phyloP scores from a whole-genome alignment of 1,140 invertebrate species.

The Trichonephila clavipes region DNA sequence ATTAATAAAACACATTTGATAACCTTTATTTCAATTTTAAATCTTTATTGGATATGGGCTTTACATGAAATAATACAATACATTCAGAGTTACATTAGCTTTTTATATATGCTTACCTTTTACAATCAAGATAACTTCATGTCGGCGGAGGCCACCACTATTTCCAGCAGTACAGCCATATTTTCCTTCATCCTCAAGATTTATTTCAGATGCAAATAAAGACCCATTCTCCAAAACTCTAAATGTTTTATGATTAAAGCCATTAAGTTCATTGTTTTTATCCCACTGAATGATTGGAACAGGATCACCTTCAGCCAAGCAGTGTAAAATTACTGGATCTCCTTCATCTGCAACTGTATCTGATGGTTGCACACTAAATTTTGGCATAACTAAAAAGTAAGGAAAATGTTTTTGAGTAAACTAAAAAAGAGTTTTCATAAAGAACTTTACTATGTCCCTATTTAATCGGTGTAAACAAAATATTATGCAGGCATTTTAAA shows the following conservation, averaged over 20 bases:
- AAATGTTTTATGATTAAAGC: slow-evolving; percentile 85
- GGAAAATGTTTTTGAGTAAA: background rate
- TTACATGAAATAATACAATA: background rate
- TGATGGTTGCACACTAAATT: slow-evolving; percentile 87
- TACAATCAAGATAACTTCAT: slow-evolving; percentile 90
- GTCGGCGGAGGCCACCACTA: slow-evolving; percentile 90
- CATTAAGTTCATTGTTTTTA: slow-evolving; percentile 88
- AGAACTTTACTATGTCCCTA: too few relatives aligned
- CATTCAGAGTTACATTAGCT: background rate
- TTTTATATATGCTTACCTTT: slow-evolving; percentile 82
- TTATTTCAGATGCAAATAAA: slow-evolving; percentile 88
- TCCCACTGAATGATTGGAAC: slow-evolving; percentile 94
- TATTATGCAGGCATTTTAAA: too few relatives aligned
- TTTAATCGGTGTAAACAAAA: too few relatives aligned
- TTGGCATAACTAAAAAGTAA: slow-evolving; percentile 85
- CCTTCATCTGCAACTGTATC: slow-evolving; percentile 90
- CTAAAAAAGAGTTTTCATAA: too few relatives aligned
- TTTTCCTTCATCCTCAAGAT: slow-evolving; percentile 89
- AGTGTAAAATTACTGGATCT: slow-evolving; percentile 88
- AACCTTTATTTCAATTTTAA: too few relatives aligned
- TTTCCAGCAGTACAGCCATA: slow-evolving; percentile 96
- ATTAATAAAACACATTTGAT: too few relatives aligned
- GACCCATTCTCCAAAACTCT: slow-evolving; percentile 91
- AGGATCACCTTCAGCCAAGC: slow-evolving; percentile 92
- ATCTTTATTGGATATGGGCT: too few relatives aligned